Conservation (phyloP, 2,888 invertebrate genomes). For the Aricia artaxerxes region DNA sequence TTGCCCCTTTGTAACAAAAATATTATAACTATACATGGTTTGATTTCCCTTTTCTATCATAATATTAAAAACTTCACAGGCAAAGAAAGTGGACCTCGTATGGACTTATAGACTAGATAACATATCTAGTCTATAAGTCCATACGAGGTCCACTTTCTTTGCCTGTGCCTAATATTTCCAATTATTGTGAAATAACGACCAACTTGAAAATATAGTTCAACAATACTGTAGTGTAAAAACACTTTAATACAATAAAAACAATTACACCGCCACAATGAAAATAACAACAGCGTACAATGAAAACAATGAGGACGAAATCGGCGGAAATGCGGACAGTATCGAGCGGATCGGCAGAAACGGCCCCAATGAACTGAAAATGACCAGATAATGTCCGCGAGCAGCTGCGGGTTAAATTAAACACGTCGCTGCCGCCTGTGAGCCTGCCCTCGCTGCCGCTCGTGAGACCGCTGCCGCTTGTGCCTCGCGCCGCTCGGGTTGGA, state of each 20-base stretch:
- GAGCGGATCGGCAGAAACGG: not conserved
- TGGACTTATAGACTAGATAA: no score
- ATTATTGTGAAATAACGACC: no score
- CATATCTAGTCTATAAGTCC: no score
- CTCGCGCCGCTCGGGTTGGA: not conserved
- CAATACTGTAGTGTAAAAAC: not conserved
- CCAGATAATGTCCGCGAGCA: conserved; percentile 26
- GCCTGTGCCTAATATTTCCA: no score
- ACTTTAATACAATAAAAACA: conserved; percentile 6
- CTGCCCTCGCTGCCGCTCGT: not conserved
- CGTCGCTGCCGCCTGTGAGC: not conserved
- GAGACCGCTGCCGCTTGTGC: not conserved
- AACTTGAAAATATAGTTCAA: no score
- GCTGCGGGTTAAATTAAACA: conserved; percentile 13
- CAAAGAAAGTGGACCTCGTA: no score
- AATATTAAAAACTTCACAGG: no score
- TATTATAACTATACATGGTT: no score
- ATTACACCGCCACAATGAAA: conserved; percentile 5
- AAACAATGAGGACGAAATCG: not conserved
- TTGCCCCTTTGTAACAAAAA: no score
- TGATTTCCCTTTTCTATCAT: no score
- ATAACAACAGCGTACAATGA: not conserved
- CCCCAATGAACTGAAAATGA: conserved; percentile 32
- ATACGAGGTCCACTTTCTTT: no score
- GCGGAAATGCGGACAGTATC: not conserved